Evolutionary conservation across 1,140 invertebrate species (phyloP).

Genomic region (Ladona fulva): DNA sequence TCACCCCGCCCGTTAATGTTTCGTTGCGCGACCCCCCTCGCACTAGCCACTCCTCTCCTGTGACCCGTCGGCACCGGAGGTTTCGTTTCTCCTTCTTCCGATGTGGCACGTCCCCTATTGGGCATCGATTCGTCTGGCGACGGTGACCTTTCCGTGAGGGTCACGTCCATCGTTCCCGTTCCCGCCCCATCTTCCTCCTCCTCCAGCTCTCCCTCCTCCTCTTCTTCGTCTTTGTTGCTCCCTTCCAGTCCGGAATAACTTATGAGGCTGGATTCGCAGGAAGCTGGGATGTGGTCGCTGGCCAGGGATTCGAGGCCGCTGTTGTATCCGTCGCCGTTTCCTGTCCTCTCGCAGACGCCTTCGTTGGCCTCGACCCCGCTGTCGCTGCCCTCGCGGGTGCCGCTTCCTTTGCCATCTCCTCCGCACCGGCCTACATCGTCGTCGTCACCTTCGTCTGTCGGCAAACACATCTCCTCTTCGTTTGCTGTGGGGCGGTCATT

Average conservation of each 20-base stretch:
- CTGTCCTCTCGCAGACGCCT: constrained; percentile 33
- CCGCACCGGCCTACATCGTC: neutral
- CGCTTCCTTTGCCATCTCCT: constrained; percentile 23
- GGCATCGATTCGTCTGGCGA: neutral
- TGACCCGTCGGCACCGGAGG: neutral
- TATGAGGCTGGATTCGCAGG: constrained; percentile 64
- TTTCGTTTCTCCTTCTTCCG: neutral
- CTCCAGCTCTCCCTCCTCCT: neutral
- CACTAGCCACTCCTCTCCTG: neutral
- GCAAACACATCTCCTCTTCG: neutral
- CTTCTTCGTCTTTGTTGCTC: neutral
- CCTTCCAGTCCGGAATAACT: constrained; percentile 44
- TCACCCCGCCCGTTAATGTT: neutral
- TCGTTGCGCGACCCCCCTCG: neutral
- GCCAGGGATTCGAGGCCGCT: constrained; percentile 40
- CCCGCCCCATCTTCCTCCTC: neutral
- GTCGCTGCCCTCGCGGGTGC: constrained; percentile 57
- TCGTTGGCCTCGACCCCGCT: constrained; percentile 64
- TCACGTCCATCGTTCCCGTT: neutral
- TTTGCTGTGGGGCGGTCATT: neutral
- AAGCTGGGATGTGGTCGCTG: constrained; percentile 34
- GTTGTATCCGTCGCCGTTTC: constrained; percentile 49
- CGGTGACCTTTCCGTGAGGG: neutral
- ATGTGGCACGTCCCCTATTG: neutral
- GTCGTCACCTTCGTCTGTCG: neutral